phyloP scores from a whole-genome alignment of 2,797 vertebrate genomes.

The Benthosema pterotum region DNA sequence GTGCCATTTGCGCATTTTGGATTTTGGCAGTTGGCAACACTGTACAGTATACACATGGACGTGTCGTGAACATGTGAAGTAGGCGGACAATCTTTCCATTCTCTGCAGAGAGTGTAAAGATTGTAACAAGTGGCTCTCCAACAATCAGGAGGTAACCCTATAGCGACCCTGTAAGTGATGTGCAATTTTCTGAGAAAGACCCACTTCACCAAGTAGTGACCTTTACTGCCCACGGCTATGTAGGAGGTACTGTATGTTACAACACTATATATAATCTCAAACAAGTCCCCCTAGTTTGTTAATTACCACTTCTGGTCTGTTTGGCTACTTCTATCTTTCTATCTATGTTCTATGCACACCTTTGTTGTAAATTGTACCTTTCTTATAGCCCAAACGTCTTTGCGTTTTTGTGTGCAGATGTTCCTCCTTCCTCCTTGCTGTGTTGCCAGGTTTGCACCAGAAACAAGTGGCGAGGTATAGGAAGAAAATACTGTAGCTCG shows the following conservation, averaged over 20 bases:
- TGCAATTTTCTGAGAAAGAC: slow-evolving; percentile 37
- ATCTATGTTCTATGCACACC: slow-evolving; percentile 45
- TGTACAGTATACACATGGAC: too few relatives aligned
- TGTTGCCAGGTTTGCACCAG: too few relatives aligned
- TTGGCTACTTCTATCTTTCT: slow-evolving; percentile 17
- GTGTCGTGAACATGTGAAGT: too few relatives aligned
- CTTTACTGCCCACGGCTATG: slow-evolving; percentile 47
- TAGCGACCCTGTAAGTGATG: slow-evolving; percentile 56
- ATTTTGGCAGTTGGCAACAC: too few relatives aligned
- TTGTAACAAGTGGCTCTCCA: slow-evolving; percentile 42
- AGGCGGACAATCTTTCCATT: neutral
- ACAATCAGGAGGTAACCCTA: neutral
- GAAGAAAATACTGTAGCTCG: too few relatives aligned
- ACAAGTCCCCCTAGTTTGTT: slow-evolving; percentile 48
- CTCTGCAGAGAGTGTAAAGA: slow-evolving; percentile 9
- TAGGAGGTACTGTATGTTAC: slow-evolving; percentile 28
- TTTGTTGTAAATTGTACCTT: too few relatives aligned
- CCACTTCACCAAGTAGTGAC: slow-evolving; percentile 27
- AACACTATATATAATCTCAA: slow-evolving; percentile 28
- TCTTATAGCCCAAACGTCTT: too few relatives aligned
- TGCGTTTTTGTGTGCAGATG: too few relatives aligned
- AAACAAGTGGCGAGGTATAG: too few relatives aligned
- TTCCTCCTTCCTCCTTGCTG: too few relatives aligned
- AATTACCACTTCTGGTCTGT: slow-evolving; percentile 64
- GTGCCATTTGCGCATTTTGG: too few relatives aligned